Base-by-base conservation (phyloP, 1,140 invertebrate species). In the Agrilus planipennis region DNA sequence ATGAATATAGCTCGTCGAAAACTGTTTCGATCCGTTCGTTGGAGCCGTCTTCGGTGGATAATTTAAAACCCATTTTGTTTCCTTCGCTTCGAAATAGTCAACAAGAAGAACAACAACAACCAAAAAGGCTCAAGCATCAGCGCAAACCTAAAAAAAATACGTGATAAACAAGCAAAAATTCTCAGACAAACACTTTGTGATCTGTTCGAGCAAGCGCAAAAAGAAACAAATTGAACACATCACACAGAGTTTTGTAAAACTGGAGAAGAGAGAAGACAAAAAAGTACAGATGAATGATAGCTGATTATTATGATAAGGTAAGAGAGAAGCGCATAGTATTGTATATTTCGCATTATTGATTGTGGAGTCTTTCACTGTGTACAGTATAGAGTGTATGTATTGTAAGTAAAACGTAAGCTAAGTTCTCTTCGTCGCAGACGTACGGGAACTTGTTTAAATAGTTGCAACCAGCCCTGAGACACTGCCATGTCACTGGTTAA, bases 1-100 rank as follows among this genome's bases (percentile, higher is more conserved):
- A 68, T 20, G 69, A 77, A 52, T 69, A 68, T 51, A 62, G 61
- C 50, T 51, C 46, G n/a, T 65, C 54, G 20, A 72, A 69, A 45
- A 54, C 63, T 40, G 64, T 77, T n/a, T 58, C 58, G 28, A 68
- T 77, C 41, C 62, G 70, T 3, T 57, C 62, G 14, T 58, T 70
- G 14, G 61, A 69, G 19, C 42, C 63, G 5, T 53, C 51, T 4
- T 54, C 63, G 0, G 58, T 63, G 15, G 56, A 67, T 18, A 63
- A 61, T 29, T 54, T 73, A 5, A 57, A 49, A 17, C 54, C 60
- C 11, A 38, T 48, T 11, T 42, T 62, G 30, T 60, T 61, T 32
- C 44, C 46, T 20, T 21, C 18, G 7, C 18, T 6, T 36, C 7
- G 3, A 15, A 36, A 16, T 12, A n/a, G n/a, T n/a, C 37, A 30